phyloP scores from a whole-genome alignment of 1,140 invertebrate species.

The Lamellibrachia luymesi region DNA sequence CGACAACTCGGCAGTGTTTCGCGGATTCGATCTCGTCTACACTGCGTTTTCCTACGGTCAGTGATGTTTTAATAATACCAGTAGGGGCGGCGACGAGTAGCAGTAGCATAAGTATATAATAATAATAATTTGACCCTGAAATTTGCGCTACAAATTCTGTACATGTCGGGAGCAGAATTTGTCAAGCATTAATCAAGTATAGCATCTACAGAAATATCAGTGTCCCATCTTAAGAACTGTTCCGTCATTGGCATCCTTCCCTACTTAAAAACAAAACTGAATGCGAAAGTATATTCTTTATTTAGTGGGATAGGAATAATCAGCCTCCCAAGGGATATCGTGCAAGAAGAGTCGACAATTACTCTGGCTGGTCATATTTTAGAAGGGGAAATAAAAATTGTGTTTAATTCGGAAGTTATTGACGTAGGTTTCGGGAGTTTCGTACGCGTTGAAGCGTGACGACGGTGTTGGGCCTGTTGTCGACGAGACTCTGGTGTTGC shows the following conservation, averaged over 20 bases:
- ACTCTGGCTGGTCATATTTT: too few relatives aligned
- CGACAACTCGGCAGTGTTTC: slow-evolving; percentile 1
- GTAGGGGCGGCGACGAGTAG: background rate
- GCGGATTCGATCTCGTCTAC: slow-evolving; percentile 19
- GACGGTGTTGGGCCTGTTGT: background rate
- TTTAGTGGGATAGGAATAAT: background rate
- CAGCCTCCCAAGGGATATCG: background rate
- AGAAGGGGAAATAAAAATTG: too few relatives aligned
- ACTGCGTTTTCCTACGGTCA: background rate
- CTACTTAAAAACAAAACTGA: background rate
- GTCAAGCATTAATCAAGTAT: too few relatives aligned
- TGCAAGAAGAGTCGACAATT: background rate
- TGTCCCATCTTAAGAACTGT: too few relatives aligned
- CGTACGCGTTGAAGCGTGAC: too few relatives aligned
- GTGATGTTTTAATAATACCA: background rate
- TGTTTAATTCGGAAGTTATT: too few relatives aligned
- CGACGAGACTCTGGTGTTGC: background rate
- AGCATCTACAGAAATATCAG: too few relatives aligned
- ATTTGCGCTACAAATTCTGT: too few relatives aligned
- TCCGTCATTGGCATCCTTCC: too few relatives aligned
- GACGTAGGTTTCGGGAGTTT: too few relatives aligned
- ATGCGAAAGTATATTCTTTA: background rate
- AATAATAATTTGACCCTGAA: too few relatives aligned
- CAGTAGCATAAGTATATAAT: background rate
- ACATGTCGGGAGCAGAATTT: too few relatives aligned